These are phyloP conservation scores for Mohoua ochrocephala DNA, from an alignment of 2,113 vertebrate species.

Conservation along the genomic window DNA sequence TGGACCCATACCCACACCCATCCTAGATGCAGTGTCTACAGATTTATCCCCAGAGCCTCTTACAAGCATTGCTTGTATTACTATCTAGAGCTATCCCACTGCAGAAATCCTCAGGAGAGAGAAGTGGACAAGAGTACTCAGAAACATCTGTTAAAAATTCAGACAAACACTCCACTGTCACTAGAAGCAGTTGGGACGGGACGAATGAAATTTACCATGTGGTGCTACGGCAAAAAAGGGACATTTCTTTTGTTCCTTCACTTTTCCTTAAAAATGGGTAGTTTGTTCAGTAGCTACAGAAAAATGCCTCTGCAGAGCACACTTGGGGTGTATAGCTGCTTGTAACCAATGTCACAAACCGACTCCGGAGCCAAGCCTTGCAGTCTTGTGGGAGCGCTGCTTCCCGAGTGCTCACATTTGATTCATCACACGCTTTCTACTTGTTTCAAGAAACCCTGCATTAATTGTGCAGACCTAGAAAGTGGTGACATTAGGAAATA, in stretches of 20 bases:
- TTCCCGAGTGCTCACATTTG: not conserved
- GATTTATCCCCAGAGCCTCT: conserved; percentile 51
- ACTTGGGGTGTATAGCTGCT: not conserved
- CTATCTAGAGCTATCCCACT: conserved; percentile 59
- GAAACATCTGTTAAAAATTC: conserved; percentile 66
- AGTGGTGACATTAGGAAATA: not conserved
- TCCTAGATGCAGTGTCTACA: conserved; percentile 46
- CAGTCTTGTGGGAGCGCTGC: not conserved
- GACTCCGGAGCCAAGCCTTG: not conserved
- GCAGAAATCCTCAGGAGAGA: conserved; percentile 59
- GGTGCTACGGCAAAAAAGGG: not conserved
- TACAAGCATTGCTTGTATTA: conserved; percentile 49
- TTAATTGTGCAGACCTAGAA: conserved; percentile 11
- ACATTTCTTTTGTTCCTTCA: not conserved
- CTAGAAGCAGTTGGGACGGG: conserved; percentile 16
- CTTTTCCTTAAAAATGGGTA: not conserved
- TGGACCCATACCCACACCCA: conserved; percentile 63
- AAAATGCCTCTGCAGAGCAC: not conserved
- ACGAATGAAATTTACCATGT: not conserved
- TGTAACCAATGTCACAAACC: not conserved
- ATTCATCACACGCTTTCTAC: not conserved
- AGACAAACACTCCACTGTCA: conserved; percentile 46
- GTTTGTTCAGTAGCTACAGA: not conserved
- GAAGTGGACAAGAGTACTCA: conserved; percentile 52
- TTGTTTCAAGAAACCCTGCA: not conserved